Conservation (phyloP, 2,888 invertebrate genomes). For the Mythimna loreyi region DNA sequence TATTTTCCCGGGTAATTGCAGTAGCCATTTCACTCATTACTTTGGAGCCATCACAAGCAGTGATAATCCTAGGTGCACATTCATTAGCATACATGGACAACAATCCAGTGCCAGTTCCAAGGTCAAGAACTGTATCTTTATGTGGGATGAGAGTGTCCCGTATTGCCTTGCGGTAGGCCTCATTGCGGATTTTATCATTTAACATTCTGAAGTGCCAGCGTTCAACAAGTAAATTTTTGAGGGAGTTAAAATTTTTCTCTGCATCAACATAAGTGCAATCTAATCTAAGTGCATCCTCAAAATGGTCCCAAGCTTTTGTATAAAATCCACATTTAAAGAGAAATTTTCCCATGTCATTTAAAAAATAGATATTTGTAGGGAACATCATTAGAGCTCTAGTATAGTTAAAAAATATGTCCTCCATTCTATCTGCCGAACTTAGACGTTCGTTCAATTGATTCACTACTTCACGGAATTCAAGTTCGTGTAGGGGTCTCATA, state of each 20-base stretch:
- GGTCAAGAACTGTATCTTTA: constrained; percentile 92
- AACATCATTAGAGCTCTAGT: constrained; percentile 73
- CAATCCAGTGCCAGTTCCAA: constrained; percentile 95
- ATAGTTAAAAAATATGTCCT: constrained; percentile 80
- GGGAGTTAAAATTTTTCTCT: constrained; percentile 92
- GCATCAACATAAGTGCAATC: constrained; percentile 90
- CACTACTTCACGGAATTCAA: constrained; percentile 76
- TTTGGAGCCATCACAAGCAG: constrained; percentile 93
- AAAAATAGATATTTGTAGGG: constrained; percentile 75
- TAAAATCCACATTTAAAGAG: constrained; percentile 89
- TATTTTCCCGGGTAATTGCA: constrained; percentile 83
- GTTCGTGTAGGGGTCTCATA: constrained; percentile 69
- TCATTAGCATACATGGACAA: constrained; percentile 93
- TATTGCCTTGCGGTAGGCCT: constrained; percentile 92
- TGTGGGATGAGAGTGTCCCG: constrained; percentile 84
- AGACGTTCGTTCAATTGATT: constrained; percentile 72
- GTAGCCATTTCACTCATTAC: constrained; percentile 92
- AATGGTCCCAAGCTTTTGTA: constrained; percentile 90
- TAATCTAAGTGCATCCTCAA: constrained; percentile 87
- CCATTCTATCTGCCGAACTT: constrained; percentile 68
- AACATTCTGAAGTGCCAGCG: constrained; percentile 96
- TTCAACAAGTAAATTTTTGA: constrained; percentile 93
- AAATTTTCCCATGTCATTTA: constrained; percentile 83
- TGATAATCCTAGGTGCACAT: constrained; percentile 89
- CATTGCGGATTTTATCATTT: constrained; percentile 93